Evolutionary conservation across 2,888 invertebrate genomes (phyloP).

Genomic region (Synergus gifuensis): DNA sequence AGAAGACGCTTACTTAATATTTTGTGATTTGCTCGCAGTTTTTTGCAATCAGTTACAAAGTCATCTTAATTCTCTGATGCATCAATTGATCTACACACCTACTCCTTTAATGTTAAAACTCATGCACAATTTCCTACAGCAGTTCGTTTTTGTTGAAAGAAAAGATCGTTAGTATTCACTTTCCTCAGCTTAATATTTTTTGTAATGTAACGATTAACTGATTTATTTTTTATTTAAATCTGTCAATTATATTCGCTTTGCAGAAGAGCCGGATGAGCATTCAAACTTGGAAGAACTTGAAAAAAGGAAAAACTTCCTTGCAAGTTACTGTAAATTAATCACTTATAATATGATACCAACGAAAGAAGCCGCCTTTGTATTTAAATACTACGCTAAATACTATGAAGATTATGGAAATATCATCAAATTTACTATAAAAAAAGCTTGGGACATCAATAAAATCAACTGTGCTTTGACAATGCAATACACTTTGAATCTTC

Average conservation of each 20-base stretch:
- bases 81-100: conserved; percentile 88
- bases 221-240: neutral
- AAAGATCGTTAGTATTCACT: conserved; percentile 85
- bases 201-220: neutral
- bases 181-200: neutral
- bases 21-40: conserved; percentile 96
- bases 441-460: conserved; percentile 98
- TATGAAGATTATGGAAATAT: conserved; percentile 99
- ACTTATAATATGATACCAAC: conserved; percentile 98
- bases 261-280: conserved; percentile 94
- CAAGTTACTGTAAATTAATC: conserved; percentile 97
- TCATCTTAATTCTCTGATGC: conserved; percentile 79
- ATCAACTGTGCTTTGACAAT: conserved; percentile 97
- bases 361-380: conserved; percentile 94
- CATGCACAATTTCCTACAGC: conserved; percentile 94
- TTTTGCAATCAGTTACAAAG: conserved; percentile 90
- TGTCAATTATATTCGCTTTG: neutral
- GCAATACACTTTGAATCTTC: conserved; percentile 92
- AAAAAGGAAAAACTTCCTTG: conserved; percentile 96
- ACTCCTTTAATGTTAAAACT: conserved; percentile 88
- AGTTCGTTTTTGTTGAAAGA: conserved; percentile 95
- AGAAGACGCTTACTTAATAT: conserved; percentile 90
- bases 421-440: conserved; percentile 96
- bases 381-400: conserved; percentile 98
- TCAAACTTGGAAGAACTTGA: conserved; percentile 97